Base-by-base conservation (phyloP, 2,797 vertebrate species). In the Rhinophrynus dorsalis region DNA sequence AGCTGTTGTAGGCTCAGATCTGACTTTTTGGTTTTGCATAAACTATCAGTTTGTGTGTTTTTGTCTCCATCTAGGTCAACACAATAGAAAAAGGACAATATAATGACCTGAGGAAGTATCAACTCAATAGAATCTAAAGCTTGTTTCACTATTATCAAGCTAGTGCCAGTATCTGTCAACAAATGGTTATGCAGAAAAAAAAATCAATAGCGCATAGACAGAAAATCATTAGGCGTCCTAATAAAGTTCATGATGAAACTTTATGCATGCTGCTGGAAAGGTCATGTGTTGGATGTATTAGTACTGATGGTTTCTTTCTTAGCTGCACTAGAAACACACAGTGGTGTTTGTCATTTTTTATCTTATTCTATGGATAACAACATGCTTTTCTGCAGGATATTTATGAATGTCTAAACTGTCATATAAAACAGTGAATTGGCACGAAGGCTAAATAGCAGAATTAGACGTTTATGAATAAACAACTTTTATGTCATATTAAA, bases 161-260 rank as follows among this genome's bases (percentile, higher is more conserved):
- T 29, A 45, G 24, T 30, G 48, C 59, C 42, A 79, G 77, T 81
- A 88, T 87, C 81, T 83, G 85, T 89, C 85, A 88, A 88, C 84
- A 89, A 86, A 89, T 84, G 85, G 85, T 75, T 83, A 88, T 87
- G 85, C 85, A 89, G 32, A 37, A 91, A 91, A 86, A 86, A 84
- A 90, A 91, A 89, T 90, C 88, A 86, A 90, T 86, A 75, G 68
- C 61, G 79, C 72, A 76, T 81, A 80, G 88, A 88, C 79, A 87
- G 84, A 81, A 90, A 90, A 89, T 88, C 84, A 81, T 81, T 85
- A 79, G 75, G 74, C 67, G 66, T 35, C 82, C 83, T 87, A 88
- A 89, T 90, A 90, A 88, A 88, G 75, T 68, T 75, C 63, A 81
- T 65, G 56, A 32, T 79, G 65, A 79, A 79, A 77, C 75, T 77